Evolutionary conservation across 2,113 vertebrate genomes (phyloP), one percentile per base, ranked within the genome.

Genomic region (Parus major): DNA sequence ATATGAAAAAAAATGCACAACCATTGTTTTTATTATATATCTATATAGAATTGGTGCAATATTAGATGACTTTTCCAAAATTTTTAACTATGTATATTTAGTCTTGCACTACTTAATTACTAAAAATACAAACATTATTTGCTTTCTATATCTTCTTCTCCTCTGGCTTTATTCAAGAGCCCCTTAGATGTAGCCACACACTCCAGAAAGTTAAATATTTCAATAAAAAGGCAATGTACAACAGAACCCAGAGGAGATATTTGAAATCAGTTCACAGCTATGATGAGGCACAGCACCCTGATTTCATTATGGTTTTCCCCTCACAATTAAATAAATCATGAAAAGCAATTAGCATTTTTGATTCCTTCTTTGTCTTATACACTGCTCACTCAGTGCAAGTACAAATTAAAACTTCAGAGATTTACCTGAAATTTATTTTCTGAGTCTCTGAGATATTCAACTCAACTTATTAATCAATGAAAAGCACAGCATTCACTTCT

Each of bases 171-270:
- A 47, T 31, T 44, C 14, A 39, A 75, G 50, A 63, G 10, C 36
- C 39, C 7, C 53, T 82, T 61, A 39, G 16, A 71, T 46, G 12
- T 23, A 64, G 7, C 16, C 16, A n/a, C 0, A 0, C 5, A 44
- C 16, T 75, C 55, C 27, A 50, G 57, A 59, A 82, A 79, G 9
- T 63, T 76, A 66, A 52, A 41, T 44, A 4, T 46, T 89, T 13
- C 23, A 64, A 4, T 31, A 17, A 82, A 85, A 73, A 3, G 11
- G 3, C 12, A 81, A 55, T 18, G 11, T 35, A 5, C 24, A 75
- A 27, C 18, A 76, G 68, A 86, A 63, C 2, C 7, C n/a, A 53
- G 46, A 33, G 8, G 12, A 71, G 11, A 49, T 47, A 44, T 63
- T 36, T 82, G 22, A 61, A 85, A 53, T 49, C 33, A 86, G 8